A percentile compares a stretch with the other conserved stretches of the same genome.
Evolutionary conservation across 2,797 vertebrate genomes (phyloP).

Genomic region (Phataginus tetradactyla): DNA sequence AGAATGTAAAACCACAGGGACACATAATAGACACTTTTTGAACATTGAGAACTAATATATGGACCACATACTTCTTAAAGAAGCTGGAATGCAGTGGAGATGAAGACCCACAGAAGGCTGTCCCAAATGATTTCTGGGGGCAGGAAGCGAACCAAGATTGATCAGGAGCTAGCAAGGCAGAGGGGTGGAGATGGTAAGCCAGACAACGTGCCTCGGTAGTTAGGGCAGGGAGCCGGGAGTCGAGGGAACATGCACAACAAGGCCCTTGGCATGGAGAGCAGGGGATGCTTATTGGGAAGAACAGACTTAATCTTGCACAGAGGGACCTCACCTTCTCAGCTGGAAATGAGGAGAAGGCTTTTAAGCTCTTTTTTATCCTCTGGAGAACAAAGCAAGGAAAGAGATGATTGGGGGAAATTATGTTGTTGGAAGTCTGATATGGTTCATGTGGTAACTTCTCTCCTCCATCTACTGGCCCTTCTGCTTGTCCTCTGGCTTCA

Average conservation of each 20-base stretch:
- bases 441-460: not conserved
- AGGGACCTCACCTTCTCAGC: not conserved
- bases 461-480: not conserved
- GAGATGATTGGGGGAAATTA: not conserved
- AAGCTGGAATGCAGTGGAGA: not conserved
- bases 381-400: not conserved
- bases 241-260: not conserved
- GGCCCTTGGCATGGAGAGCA: not conserved
- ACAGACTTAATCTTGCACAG: not conserved
- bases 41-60: not conserved
- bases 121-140: not conserved
- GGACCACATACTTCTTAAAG: not conserved
- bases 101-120: not conserved
- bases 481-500: not conserved
- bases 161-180: not conserved
- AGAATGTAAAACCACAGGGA: not conserved
- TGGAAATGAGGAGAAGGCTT: not conserved
- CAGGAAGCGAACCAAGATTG: not conserved
- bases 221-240: not conserved
- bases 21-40: not conserved
- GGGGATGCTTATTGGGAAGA: not conserved
- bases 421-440: not conserved
- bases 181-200: no score
- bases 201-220: not conserved
- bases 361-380: not conserved